A percentile compares a stretch with the other conserved stretches of the same genome.
Evolutionary conservation across 2,113 vertebrate species (phyloP).

Genomic region (Capricornis sumatraensis): DNA sequence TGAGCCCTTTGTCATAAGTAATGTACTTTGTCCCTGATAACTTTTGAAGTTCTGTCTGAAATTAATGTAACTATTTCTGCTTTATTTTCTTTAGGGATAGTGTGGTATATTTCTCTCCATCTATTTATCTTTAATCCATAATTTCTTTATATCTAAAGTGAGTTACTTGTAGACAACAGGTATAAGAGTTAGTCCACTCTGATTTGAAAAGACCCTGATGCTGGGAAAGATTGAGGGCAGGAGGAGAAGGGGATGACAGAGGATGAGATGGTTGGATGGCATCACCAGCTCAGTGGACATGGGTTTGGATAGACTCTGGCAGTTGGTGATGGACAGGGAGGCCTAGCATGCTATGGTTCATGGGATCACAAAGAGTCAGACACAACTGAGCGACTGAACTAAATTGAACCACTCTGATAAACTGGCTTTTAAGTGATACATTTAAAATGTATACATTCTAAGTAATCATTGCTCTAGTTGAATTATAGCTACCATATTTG

Average conservation of each 20-base stretch:
- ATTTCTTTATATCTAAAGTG: background rate
- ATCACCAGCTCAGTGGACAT: background rate
- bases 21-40: background rate
- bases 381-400: fast-evolving
- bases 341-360: fast-evolving
- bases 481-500: background rate
- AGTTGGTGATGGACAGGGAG: background rate
- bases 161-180: background rate
- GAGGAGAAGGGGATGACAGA: background rate
- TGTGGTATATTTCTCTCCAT: background rate
- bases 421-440: background rate
- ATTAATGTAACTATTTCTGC: background rate
- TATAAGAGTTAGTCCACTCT: background rate
- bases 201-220: background rate
- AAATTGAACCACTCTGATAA: background rate
- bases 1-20: background rate
- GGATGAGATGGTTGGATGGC: background rate
- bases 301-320: background rate
- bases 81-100: background rate
- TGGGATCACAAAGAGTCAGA: background rate
- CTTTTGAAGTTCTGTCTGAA: background rate
- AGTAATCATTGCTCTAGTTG: background rate
- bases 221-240: background rate
- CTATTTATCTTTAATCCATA: background rate
- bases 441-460: background rate